These are phyloP conservation scores for Eupithecia exiguata DNA, from an alignment of 2,888 invertebrate species.

Conservation along the genomic window DNA sequence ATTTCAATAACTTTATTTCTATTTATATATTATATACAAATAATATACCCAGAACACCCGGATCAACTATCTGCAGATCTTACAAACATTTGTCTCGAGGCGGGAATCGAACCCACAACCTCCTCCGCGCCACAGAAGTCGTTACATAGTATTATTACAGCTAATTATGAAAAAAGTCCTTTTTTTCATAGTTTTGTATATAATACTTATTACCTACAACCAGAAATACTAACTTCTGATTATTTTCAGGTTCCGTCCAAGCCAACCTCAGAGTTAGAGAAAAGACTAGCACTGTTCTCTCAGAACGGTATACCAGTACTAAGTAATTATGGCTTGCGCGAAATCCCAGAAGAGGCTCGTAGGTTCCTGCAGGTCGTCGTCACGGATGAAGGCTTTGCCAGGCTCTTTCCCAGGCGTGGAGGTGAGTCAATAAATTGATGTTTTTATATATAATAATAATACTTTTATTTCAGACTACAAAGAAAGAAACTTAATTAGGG, in stretches of 20 bases:
- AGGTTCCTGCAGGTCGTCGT: accelerated
- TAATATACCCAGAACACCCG: too few relatives aligned
- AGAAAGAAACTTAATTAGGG: too few relatives aligned
- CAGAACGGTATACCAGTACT: neutral
- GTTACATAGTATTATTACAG: neutral
- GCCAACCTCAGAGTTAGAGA: neutral
- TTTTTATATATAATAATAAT: too few relatives aligned
- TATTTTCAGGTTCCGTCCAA: neutral
- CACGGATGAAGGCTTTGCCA: neutral
- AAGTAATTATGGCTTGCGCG: neutral
- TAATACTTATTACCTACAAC: neutral
- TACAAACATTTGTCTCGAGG: neutral
- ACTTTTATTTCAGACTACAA: too few relatives aligned
- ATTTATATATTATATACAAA: too few relatives aligned
- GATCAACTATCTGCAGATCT: neutral
- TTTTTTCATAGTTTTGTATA: neutral
- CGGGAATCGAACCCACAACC: neutral
- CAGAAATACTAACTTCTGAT: neutral
- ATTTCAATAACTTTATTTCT: too few relatives aligned
- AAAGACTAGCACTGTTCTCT: neutral
- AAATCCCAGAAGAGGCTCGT: neutral
- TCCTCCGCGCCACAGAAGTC: neutral
- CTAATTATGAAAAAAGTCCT: neutral
- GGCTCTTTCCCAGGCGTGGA: neutral
- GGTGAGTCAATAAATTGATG: neutral